Percentiles rank a stretch among this genome's conserved stretches.
Evolutionary conservation across 2,888 invertebrate genomes (phyloP).

Genomic region (Leptura quadrifasciata): DNA sequence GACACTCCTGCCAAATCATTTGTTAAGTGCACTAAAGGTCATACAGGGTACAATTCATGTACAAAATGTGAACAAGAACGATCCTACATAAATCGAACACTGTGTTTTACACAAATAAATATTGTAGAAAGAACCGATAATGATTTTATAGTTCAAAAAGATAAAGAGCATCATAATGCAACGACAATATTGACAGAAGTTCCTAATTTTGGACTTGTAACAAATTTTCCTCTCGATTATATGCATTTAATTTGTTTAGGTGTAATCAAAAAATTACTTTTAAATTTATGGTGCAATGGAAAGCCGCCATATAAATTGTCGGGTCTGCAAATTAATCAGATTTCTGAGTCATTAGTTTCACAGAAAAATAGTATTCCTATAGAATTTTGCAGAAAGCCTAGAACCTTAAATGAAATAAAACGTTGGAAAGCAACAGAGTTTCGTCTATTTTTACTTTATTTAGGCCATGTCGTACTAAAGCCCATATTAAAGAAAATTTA

Average conservation of each 20-base stretch:
- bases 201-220: slow-evolving; percentile 45
- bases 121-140: slow-evolving; percentile 35
- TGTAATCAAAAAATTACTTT: slow-evolving; percentile 6
- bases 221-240: slow-evolving; percentile 42
- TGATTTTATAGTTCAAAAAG: slow-evolving; percentile 41
- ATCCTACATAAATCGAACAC: slow-evolving; percentile 15
- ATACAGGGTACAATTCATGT: slow-evolving; percentile 47
- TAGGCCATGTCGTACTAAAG: no score
- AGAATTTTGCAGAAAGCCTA: slow-evolving; percentile 31
- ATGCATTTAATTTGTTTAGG: slow-evolving; percentile 26
- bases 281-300: slow-evolving; percentile 2
- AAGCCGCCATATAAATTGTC: slow-evolving; percentile 23
- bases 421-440: no score
- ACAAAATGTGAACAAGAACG: slow-evolving; percentile 48
- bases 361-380: slow-evolving; percentile 20
- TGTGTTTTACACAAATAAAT: not conserved
- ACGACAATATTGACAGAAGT: slow-evolving; percentile 38
- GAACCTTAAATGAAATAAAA: slow-evolving; percentile 15
- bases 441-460: no score
- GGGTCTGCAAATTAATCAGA: not conserved
- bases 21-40: slow-evolving; percentile 42
- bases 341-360: slow-evolving; percentile 26
- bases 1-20: slow-evolving; percentile 50
- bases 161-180: slow-evolving; percentile 49
- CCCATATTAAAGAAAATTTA: no score